phyloP scores from a whole-genome alignment of 2,113 vertebrate species.

The Anas platyrhynchos region DNA sequence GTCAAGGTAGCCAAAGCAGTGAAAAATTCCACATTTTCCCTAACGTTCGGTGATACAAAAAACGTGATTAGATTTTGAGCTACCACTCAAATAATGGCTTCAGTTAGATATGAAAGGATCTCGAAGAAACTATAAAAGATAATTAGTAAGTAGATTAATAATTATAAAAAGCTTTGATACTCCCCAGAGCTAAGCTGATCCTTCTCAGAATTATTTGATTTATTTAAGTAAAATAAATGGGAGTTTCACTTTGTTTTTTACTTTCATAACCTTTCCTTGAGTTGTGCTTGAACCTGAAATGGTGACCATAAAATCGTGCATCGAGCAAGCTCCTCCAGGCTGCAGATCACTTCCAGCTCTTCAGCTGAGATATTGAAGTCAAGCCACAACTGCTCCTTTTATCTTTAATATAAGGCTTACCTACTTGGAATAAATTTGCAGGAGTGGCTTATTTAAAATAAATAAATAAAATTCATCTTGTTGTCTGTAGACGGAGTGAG shows the following conservation, averaged over 20 bases:
- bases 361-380: background rate
- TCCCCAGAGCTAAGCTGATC: background rate
- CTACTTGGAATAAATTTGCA: background rate
- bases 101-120: background rate
- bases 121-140: background rate
- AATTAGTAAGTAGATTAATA: background rate
- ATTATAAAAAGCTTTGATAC: background rate
- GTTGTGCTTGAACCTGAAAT: background rate
- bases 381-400: background rate
- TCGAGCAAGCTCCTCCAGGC: background rate
- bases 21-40: accelerated
- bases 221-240: background rate
- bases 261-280: background rate
- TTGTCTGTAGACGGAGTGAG: background rate
- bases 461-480: background rate
- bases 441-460: background rate
- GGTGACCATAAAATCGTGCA: accelerated
- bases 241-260: background rate
- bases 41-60: background rate
- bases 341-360: background rate
- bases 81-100: background rate
- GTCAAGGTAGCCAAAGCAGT: background rate
- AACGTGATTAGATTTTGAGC: background rate
- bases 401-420: background rate
- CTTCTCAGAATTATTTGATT: background rate